Evolutionary conservation across 2,888 invertebrate species (phyloP).

Genomic region (Epirrhoe alternata): DNA sequence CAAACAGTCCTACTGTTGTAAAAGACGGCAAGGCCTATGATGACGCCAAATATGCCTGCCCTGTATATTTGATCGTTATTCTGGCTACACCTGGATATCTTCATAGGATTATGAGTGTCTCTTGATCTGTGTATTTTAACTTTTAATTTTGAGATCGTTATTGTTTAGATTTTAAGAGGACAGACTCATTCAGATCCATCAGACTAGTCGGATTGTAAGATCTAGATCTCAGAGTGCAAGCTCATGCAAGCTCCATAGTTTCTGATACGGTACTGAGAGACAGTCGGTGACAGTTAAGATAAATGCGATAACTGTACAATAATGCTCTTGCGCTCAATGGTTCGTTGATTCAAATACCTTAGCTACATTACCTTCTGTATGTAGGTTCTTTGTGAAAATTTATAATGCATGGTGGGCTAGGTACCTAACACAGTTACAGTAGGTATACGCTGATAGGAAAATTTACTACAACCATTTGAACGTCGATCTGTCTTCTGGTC

Average conservation of each 20-base stretch:
- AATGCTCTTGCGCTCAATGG: constrained; percentile 68
- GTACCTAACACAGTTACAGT: constrained; percentile 7
- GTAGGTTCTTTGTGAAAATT: constrained; percentile 29
- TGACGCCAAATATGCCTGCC: no score
- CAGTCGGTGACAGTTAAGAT: constrained; percentile 73
- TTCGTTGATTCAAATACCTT: constrained; percentile 50
- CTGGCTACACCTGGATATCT: no score
- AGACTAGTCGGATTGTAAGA: no score
- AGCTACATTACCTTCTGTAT: constrained; percentile 32
- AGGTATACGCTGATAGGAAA: not conserved
- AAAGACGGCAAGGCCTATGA: no score
- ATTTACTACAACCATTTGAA: not conserved
- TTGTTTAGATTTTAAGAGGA: no score
- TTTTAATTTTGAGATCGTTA: no score
- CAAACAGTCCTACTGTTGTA: no score
- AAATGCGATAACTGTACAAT: constrained; percentile 75
- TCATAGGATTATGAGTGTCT: no score
- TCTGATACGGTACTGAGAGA: constrained; percentile 53
- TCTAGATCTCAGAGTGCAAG: constrained; percentile 3
- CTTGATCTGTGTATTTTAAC: no score
- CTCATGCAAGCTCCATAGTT: constrained; percentile 21
- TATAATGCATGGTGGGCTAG: constrained; percentile 25
- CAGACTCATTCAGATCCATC: not conserved
- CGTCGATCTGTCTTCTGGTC: not conserved
- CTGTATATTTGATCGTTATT: no score